Base-by-base conservation (phyloP, 1,140 invertebrate genomes). In the Brachionus manjavacas region DNA sequence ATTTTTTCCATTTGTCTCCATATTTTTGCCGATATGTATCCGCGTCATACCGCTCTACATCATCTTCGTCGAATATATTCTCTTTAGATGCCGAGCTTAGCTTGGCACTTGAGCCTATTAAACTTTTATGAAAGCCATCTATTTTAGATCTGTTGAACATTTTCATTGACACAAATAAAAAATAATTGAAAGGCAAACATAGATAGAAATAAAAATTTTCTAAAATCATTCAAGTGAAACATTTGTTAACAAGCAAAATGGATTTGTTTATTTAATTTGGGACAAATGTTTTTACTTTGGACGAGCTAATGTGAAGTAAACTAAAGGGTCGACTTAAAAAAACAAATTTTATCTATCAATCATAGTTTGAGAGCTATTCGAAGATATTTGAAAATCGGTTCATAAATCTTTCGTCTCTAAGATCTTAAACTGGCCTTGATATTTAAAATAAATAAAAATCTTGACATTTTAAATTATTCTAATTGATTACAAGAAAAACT, bases 1-100 rank as follows among this genome's bases (percentile, higher is more conserved):
- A 74, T 70, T 84, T 74, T 28, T 84, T 84, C 81, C 81, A 84
- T 35, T 43, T 31, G 12, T 84, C 66, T 3, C 81, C 81, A 35
- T 84, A 84, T 55, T 70, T 68, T 55, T 84, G 60, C 4, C 66
- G 23, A 35, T 84, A 84, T 16, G 25, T 31, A 39, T 68, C 41
- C 14, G 81, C 81, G 28, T 84, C 81, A 41, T 52, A 68, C 35
- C 81, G 12, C 46, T 68, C 43, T 0, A 72, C 66, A 20, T 84
- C 64, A n/a, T 84, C 46, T 49, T 84, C 81, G 11, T 68, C 64
- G 39, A 84, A 84, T 43, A 84, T 84, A 25, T 70, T 60, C 23
- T 84, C 66, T 49, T 76, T 43, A 9, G 72, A 76, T 20, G 23
- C 23, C 8, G 39, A 76, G 41, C n/a, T 72, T n/a, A 72, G 14